Base-by-base conservation (phyloP, 2,113 vertebrate genomes). In the Polyodon spathula region DNA sequence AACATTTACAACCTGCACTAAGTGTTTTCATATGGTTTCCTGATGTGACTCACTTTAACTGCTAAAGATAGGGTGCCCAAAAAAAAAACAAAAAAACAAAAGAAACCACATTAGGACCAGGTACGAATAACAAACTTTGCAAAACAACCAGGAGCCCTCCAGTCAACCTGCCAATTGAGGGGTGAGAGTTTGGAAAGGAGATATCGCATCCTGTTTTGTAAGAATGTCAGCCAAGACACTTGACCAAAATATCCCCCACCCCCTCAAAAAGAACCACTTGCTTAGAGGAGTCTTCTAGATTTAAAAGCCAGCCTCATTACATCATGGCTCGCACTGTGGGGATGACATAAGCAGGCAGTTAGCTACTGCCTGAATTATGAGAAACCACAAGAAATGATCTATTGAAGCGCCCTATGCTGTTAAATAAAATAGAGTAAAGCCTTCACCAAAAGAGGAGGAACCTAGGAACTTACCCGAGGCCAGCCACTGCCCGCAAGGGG, bases 401-500 rank as follows among this genome's bases (percentile, higher is more conserved):
- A 52, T 50, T 38, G 41, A 59, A 52, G 55, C 15, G 62, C 38
- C 39, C 14, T 14, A 27, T 27, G 54, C 59, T 53, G 41, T 37
- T 46, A 63, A 56, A 17, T n/a, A n/a, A 27, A 64, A 17, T 40
- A 8, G n/a, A 54, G 39, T 38, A 14, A 39, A 8, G 27, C n/a
- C 37, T 15, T 37, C n/a, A 6, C 37, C 44, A 60, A 48, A 53
- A 15, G 9, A 6, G 40, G 41, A 9, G 38, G 7, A 3, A 38
- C 6, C 40, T 7, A 15, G 40, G 27, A 1, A 57, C 80, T 63
- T 14, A 96, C 95, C 95, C 73, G 95, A 98, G 0, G 76, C 90
- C 9, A 98, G 75, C 95, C 95, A 98, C 80, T 98, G 95, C 55
- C 95, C 95, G 1, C 81, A 79, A 6, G 93, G 93, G 60, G 90